Conservation (phyloP, 2,113 vertebrate genomes). For the Barbus barbus region DNA sequence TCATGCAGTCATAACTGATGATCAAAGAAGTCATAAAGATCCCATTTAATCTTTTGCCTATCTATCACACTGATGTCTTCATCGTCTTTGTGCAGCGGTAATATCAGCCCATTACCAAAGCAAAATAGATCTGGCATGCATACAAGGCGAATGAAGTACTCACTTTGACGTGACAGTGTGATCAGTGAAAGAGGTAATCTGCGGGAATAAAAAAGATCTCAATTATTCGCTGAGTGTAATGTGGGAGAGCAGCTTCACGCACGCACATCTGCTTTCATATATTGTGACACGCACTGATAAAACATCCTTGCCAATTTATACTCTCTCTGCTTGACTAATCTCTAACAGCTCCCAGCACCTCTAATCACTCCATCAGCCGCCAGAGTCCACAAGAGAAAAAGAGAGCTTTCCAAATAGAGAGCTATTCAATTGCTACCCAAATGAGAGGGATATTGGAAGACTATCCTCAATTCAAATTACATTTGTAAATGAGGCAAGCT, state of each 20-base stretch:
- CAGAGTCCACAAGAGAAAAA: constrained; percentile 33
- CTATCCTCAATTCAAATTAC: constrained; percentile 87
- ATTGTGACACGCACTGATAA: constrained; percentile 89
- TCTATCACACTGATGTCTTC: constrained; percentile 88
- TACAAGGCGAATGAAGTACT: constrained; percentile 84
- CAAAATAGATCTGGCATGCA: constrained; percentile 90
- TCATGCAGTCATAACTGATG: constrained; percentile 88
- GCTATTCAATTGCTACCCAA: constrained; percentile 82
- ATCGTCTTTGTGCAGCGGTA: constrained; percentile 87
- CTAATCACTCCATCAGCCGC: constrained; percentile 91
- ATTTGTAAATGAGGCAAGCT: constrained; percentile 90
- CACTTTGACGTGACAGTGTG: constrained; percentile 88
- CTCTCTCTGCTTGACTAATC: constrained; percentile 89
- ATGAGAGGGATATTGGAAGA: constrained; percentile 87
- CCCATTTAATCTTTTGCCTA: constrained; percentile 91
- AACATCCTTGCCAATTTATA: constrained; percentile 95
- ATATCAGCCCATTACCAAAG: constrained; percentile 92
- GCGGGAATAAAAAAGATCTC: constrained; percentile 82
- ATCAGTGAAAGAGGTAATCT: constrained; percentile 88
- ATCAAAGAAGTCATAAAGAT: constrained; percentile 92
- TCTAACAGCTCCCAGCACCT: constrained; percentile 82
- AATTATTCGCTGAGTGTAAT: constrained; percentile 90
- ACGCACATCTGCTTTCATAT: no score
- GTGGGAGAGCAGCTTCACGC: constrained; percentile 86
- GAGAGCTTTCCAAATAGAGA: constrained; percentile 58